A percentile compares a stretch with the other conserved stretches of the same genome.
These are phyloP conservation scores for Oenanthe melanoleuca DNA, from an alignment of 2,113 vertebrate species.

Conservation along the genomic window DNA sequence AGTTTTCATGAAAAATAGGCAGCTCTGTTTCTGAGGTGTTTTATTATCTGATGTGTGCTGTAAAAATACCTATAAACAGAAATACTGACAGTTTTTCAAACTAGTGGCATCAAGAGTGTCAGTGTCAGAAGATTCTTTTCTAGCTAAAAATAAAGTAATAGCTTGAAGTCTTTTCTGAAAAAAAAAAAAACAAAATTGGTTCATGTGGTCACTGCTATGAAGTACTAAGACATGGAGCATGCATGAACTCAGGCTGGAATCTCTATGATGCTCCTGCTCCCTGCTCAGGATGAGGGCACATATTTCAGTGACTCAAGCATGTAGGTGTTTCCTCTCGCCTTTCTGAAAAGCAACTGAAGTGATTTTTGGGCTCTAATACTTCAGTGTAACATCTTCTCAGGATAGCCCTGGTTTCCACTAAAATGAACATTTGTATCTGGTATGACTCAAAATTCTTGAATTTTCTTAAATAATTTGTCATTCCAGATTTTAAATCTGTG, in stretches of 20 bases:
- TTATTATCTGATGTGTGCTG: not conserved
- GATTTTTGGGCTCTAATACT: not conserved
- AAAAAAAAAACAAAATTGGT: not conserved
- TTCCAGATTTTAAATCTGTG: not conserved
- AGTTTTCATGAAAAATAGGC: not conserved
- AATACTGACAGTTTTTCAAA: not conserved
- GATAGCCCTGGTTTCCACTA: not conserved
- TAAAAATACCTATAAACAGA: not conserved
- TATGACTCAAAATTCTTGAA: not conserved
- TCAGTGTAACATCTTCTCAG: not conserved
- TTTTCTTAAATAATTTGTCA: not conserved
- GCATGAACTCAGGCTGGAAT: not conserved
- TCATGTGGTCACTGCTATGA: not conserved
- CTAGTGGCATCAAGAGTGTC: not conserved
- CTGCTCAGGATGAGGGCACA: not conserved
- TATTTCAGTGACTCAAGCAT: not conserved
- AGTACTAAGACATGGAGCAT: not conserved
- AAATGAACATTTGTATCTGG: not conserved
- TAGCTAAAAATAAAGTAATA: not conserved
- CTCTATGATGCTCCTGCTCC: not conserved
- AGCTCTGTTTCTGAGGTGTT: not conserved
- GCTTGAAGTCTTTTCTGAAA: not conserved
- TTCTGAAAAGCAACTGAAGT: not conserved
- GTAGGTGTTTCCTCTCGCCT: not conserved
- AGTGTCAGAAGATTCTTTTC: not conserved